phyloP scores from a whole-genome alignment of 1,140 invertebrate genomes.

The Philotrypesis tridentata region DNA sequence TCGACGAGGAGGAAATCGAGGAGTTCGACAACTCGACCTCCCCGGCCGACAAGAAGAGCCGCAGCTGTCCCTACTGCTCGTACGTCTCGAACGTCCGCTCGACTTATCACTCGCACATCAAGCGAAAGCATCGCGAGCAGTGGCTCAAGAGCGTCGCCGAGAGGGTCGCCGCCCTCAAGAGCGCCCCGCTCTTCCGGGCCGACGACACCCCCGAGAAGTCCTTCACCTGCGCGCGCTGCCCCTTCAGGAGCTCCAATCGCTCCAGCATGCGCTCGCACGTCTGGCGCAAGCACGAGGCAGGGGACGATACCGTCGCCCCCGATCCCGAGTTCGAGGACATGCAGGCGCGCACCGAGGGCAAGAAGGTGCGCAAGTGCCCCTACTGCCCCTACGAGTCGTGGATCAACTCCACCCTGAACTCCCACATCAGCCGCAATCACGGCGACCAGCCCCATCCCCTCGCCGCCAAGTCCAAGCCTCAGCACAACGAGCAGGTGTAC shows the following conservation, averaged over 20 bases:
- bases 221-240: neutral
- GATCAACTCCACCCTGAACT: conserved; percentile 60
- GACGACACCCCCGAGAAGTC: neutral
- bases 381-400: conserved; percentile 59
- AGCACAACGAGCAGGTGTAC: neutral
- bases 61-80: conserved; percentile 11
- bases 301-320: neutral
- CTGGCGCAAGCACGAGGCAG: neutral
- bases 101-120: conserved; percentile 41
- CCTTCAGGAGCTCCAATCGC: neutral
- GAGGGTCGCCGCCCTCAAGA: neutral
- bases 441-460: neutral
- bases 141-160: neutral
- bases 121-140: conserved; percentile 29
- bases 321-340: neutral
- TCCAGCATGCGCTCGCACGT: neutral
- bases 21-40: neutral
- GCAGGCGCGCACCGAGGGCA: neutral
- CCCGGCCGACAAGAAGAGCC: neutral
- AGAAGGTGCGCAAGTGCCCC: conserved; percentile 52
- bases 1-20: neutral
- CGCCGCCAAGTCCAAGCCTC: neutral
- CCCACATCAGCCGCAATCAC: conserved; percentile 68
- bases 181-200: neutral
- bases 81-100: neutral